Conservation (phyloP, 2,113 vertebrate genomes). For the Rhea pennata region DNA sequence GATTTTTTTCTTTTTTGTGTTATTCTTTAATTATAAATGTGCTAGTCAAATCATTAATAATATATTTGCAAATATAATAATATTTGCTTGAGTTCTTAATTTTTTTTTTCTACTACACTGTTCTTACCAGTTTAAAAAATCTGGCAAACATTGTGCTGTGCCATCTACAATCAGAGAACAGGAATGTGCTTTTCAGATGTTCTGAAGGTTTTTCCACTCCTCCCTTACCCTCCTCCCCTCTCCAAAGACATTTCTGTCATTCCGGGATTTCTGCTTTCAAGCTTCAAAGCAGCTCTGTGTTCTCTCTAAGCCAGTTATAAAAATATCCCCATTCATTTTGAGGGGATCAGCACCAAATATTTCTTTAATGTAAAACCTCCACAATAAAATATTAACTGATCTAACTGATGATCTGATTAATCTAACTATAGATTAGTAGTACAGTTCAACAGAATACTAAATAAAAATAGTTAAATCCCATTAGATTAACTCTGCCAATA, state of each 20-base stretch:
- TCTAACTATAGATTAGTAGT: background rate
- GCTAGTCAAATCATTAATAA: background rate
- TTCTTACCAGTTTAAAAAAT: background rate
- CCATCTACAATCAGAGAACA: background rate
- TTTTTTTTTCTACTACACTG: background rate
- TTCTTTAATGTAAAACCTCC: background rate
- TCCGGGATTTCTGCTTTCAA: background rate
- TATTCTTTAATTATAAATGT: background rate
- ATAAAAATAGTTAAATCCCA: background rate
- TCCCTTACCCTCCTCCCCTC: background rate
- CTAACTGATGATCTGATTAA: background rate
- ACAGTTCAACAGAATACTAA: background rate
- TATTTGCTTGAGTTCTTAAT: background rate
- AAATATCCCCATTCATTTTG: background rate
- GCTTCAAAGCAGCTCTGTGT: conserved; percentile 12
- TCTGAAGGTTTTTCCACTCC: background rate
- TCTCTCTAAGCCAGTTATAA: background rate
- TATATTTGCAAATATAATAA: too few relatives aligned
- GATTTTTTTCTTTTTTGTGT: background rate
- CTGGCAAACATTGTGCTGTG: background rate
- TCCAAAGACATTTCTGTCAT: conserved; percentile 17
- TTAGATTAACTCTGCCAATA: background rate
- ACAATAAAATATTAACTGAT: background rate
- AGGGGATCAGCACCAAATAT: background rate
- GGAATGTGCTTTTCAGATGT: conserved; percentile 20